These are phyloP conservation scores for Hofmannophila pseudospretella DNA, from an alignment of 2,888 invertebrate species.

Conservation along the genomic window DNA sequence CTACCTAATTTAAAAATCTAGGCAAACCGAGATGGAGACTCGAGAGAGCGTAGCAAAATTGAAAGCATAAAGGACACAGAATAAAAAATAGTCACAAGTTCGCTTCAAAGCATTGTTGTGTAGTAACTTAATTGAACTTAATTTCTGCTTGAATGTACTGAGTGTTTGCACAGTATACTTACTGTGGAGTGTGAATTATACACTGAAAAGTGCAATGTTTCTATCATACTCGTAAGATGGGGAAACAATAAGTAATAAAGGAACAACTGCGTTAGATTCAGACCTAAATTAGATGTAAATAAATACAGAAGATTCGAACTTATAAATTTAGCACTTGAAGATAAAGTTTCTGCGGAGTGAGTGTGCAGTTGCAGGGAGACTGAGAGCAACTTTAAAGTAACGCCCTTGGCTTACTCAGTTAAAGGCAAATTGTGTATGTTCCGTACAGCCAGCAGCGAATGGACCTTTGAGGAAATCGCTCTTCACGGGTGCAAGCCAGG, in stretches of 20 bases:
- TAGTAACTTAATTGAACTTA: slow-evolving; percentile 22
- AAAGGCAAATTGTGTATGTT: slow-evolving; percentile 2
- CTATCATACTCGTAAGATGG: too few relatives aligned
- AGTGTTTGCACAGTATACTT: neutral
- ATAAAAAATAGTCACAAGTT: slow-evolving; percentile 14
- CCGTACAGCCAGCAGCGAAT: neutral
- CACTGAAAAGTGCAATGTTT: neutral
- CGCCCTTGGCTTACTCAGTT: neutral
- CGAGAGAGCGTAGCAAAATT: neutral
- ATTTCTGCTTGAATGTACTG: slow-evolving; percentile 19
- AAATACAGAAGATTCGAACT: slow-evolving; percentile 15
- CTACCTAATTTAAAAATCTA: too few relatives aligned
- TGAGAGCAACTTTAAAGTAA: slow-evolving; percentile 19
- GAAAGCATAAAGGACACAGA: slow-evolving; percentile 4
- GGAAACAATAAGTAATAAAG: too few relatives aligned
- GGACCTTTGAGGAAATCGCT: too few relatives aligned
- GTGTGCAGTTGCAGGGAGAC: slow-evolving; percentile 12
- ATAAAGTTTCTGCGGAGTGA: slow-evolving; percentile 12
- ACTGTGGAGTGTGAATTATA: neutral
- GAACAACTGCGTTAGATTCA: too few relatives aligned
- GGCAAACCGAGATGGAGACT: too few relatives aligned
- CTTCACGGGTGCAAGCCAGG: too few relatives aligned
- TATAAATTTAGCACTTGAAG: slow-evolving; percentile 18
- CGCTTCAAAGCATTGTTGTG: slow-evolving; percentile 24
- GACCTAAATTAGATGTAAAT: slow-evolving; percentile 14